These are phyloP conservation scores for Coptodon bakossiorum DNA, from an alignment of 2,113 vertebrate genomes.

Conservation along the genomic window DNA sequence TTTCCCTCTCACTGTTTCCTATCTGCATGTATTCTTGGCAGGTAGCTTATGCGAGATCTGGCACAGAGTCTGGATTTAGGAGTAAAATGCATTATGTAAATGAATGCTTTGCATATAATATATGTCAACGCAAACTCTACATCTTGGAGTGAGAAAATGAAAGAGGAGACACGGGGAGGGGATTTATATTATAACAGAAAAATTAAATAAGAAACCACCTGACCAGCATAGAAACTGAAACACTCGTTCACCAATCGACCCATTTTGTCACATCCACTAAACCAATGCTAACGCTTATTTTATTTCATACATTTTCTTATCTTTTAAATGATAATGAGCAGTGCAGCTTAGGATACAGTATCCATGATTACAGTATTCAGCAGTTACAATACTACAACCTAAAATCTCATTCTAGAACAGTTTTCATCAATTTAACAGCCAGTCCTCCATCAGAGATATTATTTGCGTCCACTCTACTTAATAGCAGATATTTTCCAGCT, in stretches of 20 bases:
- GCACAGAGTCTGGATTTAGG: background rate
- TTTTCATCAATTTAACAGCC: conserved; percentile 6
- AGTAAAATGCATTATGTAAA: background rate
- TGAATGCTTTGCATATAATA: background rate
- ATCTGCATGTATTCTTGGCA: background rate
- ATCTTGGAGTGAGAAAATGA: background rate
- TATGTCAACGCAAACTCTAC: background rate
- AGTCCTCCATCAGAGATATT: conserved; percentile 9
- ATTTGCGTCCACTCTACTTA: background rate
- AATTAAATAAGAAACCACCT: background rate
- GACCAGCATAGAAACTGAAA: background rate
- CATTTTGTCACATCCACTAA: background rate
- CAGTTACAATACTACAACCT: background rate
- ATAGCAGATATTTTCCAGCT: conserved; percentile 2
- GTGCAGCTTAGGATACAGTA: background rate
- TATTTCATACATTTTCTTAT: background rate
- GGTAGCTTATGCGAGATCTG: background rate
- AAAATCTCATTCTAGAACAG: background rate
- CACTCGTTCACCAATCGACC: background rate
- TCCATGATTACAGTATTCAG: conserved; percentile 41
- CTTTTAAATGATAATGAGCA: conserved; percentile 25
- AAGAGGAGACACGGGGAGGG: background rate
- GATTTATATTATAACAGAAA: background rate
- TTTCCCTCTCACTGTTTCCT: background rate
- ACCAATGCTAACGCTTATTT: background rate